Evolutionary conservation across 64 coral and sea anemone genomes (phyloP).

Genomic region (Pocillopora damicornis): DNA sequence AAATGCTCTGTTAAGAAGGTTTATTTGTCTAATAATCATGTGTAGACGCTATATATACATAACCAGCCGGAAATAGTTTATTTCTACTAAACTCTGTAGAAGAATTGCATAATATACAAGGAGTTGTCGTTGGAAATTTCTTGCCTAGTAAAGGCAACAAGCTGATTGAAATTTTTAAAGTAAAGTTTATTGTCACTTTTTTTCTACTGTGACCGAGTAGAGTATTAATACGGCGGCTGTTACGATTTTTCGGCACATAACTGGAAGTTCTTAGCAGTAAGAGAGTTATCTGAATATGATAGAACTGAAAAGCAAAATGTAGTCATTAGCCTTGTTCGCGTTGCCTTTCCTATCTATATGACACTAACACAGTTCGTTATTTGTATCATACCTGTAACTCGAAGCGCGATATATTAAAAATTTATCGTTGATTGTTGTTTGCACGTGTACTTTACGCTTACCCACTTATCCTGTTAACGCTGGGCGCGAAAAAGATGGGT

Average conservation of each 20-base stretch:
- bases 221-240: too few relatives aligned
- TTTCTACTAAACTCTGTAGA: not conserved
- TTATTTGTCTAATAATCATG: not conserved
- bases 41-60: not conserved
- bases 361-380: too few relatives aligned
- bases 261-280: too few relatives aligned
- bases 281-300: too few relatives aligned
- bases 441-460: not conserved
- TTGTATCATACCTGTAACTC: not conserved
- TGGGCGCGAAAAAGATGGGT: not conserved
- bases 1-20: not conserved
- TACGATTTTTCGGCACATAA: too few relatives aligned
- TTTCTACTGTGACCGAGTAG: too few relatives aligned
- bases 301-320: too few relatives aligned
- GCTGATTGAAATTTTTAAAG: too few relatives aligned
- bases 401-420: conserved; percentile 27
- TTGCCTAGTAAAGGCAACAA: too few relatives aligned
- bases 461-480: not conserved
- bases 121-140: too few relatives aligned
- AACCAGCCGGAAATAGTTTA: not conserved
- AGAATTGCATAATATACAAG: too few relatives aligned
- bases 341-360: not conserved
- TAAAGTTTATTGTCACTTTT: too few relatives aligned
- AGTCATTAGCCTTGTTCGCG: not conserved
- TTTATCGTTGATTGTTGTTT: not conserved